Base-by-base conservation (phyloP, 2,888 invertebrate species). In the Andrena trimmerana region DNA sequence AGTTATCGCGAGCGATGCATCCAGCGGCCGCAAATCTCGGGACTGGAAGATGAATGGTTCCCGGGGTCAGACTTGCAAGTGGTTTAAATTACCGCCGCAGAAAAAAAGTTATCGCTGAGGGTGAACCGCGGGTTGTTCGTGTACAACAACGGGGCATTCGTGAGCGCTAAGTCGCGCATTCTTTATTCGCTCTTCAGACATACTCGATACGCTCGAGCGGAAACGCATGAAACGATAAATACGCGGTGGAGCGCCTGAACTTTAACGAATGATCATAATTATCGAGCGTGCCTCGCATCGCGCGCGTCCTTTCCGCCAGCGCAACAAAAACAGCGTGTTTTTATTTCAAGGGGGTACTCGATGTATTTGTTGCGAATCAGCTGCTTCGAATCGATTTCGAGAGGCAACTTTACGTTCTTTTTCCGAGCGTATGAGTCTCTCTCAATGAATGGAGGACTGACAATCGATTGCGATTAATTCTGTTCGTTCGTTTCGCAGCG, bases 211-310 rank as follows among this genome's bases (percentile, higher is more conserved):
- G 57, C 50, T 60, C 7, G 65, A 71, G 71, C 27, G 59, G 50
- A 27, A 78, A 71, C 16, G 13, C 59, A 27, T 24, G 52, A 65
- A 65, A 60, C 78, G 71, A 66, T 66, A 71, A 70, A 80, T 42
- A 52, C 24, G 72, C 78, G 69, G 42, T 1, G 16, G 42, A 42
- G 42, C 42, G 42, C 4, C 42, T 69, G 48, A 62, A 69, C 79
- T 76, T 80, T 81, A 70, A 80, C 70, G 70, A 82, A 78, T 63
- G 65, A 27, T 69, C 68, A 73, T 82, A 81, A 81, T 82, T 80
- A 70, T 82, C 81, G 70, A 57, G 24, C 71, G 33, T 16, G 42
- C 42, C 42, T 16, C 1, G 24, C 10, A 27, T 57, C 24, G 20
- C 24, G 57, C 57, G 57, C 57, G 57, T 57, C 57, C 24, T 13